Conservation (phyloP, 2,888 invertebrate genomes). For the Caradrina clavipalpis region DNA sequence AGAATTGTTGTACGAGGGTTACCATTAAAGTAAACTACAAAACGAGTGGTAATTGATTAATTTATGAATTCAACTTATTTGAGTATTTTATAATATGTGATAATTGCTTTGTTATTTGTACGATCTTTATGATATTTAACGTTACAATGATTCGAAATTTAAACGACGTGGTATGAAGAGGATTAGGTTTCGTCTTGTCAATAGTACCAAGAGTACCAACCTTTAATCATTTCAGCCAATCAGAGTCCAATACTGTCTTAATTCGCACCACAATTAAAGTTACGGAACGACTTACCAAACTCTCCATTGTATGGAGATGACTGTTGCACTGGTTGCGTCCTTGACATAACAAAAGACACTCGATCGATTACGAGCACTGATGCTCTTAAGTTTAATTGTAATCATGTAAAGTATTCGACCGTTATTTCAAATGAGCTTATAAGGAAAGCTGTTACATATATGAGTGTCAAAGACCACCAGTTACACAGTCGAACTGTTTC, state of each 20-base stretch:
- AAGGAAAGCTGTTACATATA: not conserved
- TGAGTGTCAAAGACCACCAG: too few relatives aligned
- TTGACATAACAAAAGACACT: constrained; percentile 29
- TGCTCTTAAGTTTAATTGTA: constrained; percentile 33
- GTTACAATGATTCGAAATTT: not conserved
- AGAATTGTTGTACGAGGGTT: constrained; percentile 63
- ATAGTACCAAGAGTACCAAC: not conserved
- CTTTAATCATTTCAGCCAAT: not conserved
- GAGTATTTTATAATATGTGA: constrained; percentile 4
- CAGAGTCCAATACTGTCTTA: not conserved
- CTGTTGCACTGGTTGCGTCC: constrained; percentile 13
- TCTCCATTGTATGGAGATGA: constrained; percentile 43
- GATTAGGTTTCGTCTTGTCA: not conserved
- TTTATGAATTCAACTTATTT: constrained; percentile 22
- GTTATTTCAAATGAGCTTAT: not conserved
- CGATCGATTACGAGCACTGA: constrained; percentile 14
- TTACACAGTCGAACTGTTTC: too few relatives aligned
- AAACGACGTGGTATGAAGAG: not conserved
- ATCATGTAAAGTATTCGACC: not conserved
- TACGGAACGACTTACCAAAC: constrained; percentile 19
- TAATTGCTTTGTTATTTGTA: constrained; percentile 22
- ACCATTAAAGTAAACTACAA: constrained; percentile 51
- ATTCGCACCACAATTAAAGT: not conserved
- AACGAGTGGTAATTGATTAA: constrained; percentile 46
- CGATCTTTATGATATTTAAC: not conserved